Evolutionary conservation across 2,113 vertebrate genomes (phyloP), one percentile per base, ranked within the genome.

Genomic region (Vulpes lagopus): DNA sequence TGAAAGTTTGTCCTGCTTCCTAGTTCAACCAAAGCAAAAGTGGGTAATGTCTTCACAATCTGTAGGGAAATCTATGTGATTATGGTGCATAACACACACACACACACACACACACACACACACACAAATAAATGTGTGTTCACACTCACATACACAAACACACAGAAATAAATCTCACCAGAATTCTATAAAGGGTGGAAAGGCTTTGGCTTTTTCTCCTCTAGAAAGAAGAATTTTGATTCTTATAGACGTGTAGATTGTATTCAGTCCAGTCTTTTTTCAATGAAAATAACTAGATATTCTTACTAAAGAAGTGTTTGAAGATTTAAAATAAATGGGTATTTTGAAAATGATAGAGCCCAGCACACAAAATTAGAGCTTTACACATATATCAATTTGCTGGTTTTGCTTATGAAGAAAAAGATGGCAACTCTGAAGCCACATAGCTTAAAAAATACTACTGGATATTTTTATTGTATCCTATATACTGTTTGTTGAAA

Each of bases 1-100:
- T 89, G 30, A 64, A 95, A 69, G n/a, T 94, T 84, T 95, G 27
- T 64, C 35, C 71, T 89, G 30, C n/a, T 89, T 89, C 22, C 10
- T 19, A 23, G 15, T 81, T 89, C 53, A 76, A 20, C 5, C 53
- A 91, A 92, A 95, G 35, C 10, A 91, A 86, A 90, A 25, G 0
- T 91, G 9, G 20, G 23, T 79, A 20, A 51, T 88, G 16, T 76
- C 59, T 49, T 88, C 12, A 84, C 35, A 69, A 55, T 62, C 51
- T 25, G 4, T 20, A 74, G 32, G 65, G 79, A 78, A 89, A 74
- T 59, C 23, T 23, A 1, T 86, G 27, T 74, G 38, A 43, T 27
- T 43, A 10, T 30, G n/a, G 7, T 30, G 4, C 57, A 30, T 79
- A 35, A 71, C 11, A 78, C 12, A 38, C 22, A 32, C 6, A 51